A percentile compares a stretch with the other conserved stretches of the same genome.
These are phyloP conservation scores for Sipha flava DNA, from an alignment of 1,140 invertebrate genomes.

Conservation along the genomic window DNA sequence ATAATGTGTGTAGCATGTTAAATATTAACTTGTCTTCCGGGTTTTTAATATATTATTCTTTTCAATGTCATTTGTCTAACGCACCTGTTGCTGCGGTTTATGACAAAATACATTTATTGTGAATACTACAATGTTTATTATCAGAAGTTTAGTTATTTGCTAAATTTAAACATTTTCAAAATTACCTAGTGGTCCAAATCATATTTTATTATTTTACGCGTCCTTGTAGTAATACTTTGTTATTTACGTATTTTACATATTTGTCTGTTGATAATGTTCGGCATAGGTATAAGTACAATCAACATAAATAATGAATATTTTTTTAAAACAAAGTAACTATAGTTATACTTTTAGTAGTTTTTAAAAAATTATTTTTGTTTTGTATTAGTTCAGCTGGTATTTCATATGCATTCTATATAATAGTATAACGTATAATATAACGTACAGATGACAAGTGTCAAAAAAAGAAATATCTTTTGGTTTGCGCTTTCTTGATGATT, in stretches of 20 bases:
- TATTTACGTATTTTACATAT: background rate
- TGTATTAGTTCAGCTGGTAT: background rate
- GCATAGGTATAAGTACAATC: too few species aligned
- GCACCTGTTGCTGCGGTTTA: slow-evolving; percentile 1
- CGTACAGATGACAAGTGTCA: background rate
- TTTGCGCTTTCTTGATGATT: background rate
- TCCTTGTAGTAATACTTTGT: background rate
- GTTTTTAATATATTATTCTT: slow-evolving; percentile 1
- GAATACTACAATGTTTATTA: background rate
- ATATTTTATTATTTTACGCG: too few species aligned
- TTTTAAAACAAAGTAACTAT: background rate
- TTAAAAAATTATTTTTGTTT: background rate
- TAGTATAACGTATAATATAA: background rate
- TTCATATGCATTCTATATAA: background rate
- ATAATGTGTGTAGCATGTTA: background rate
- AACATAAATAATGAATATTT: too few species aligned
- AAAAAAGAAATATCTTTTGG: background rate
- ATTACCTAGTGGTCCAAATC: too few species aligned
- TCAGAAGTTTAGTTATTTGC: background rate
- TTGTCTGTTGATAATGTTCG: too few species aligned
- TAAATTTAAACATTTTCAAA: background rate
- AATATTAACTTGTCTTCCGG: background rate
- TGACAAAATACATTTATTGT: background rate
- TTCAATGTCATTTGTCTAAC: slow-evolving; percentile 4
- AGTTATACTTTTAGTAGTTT: background rate